Evolutionary conservation across 2,797 vertebrate species (phyloP).

Genomic region (Acanthurus leucopareius): DNA sequence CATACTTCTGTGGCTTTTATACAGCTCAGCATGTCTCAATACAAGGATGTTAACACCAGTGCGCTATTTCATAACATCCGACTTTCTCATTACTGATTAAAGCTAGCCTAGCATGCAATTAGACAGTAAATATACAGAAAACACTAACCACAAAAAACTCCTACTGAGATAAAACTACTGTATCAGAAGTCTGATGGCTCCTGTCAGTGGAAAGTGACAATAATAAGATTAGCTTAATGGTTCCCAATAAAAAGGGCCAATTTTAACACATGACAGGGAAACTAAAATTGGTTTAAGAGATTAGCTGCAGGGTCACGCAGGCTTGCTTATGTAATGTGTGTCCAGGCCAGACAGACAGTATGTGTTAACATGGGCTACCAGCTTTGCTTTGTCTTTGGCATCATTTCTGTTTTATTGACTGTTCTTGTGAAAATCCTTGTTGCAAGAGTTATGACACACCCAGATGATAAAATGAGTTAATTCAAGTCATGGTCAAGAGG

Average conservation of each 20-base stretch:
- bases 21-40: background rate
- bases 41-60: background rate
- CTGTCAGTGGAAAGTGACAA: conserved; percentile 20
- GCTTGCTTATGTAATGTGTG: background rate
- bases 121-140: background rate
- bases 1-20: background rate
- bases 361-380: background rate
- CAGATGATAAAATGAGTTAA: background rate
- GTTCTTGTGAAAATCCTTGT: background rate
- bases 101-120: too few relatives aligned
- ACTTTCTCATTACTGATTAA: background rate
- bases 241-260: conserved; percentile 2
- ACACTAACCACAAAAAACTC: background rate
- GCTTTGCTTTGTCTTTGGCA: background rate
- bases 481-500: background rate
- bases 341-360: background rate
- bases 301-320: conserved; percentile 40
- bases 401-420: background rate
- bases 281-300: conserved; percentile 50
- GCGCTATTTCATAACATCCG: background rate
- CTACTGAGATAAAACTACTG: background rate
- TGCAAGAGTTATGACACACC: background rate
- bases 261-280: conserved; percentile 16
- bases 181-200: background rate
- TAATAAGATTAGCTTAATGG: conserved; percentile 23